phyloP scores from a whole-genome alignment of 2,113 vertebrate genomes.

The Cathartes aura region DNA sequence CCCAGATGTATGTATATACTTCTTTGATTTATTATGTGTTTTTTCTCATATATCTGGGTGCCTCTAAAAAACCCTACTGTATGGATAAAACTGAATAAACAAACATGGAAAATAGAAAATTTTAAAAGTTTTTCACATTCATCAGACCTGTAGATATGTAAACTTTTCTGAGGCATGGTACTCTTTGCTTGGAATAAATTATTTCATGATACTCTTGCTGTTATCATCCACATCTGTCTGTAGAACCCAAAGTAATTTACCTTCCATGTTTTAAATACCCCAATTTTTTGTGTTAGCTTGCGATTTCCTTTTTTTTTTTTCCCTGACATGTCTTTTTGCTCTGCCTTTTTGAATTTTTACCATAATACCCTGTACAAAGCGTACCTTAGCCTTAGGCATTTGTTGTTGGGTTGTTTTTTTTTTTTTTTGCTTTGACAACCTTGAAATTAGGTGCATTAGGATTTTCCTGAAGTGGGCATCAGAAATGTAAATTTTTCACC shows the following conservation, averaged over 20 bases:
- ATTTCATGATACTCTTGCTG: not conserved
- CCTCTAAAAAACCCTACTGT: not conserved
- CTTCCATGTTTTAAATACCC: not conserved
- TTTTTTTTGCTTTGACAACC: not conserved
- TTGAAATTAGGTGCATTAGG: not conserved
- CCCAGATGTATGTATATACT: not conserved
- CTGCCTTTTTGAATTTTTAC: not conserved
- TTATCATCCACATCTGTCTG: not conserved
- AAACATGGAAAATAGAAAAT: not conserved
- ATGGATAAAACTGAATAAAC: not conserved
- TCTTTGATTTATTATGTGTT: not conserved
- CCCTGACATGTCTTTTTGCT: not conserved
- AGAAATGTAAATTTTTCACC: not conserved
- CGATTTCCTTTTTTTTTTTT: not conserved
- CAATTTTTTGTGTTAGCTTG: not conserved
- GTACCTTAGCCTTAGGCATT: not conserved
- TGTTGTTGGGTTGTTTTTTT: not conserved
- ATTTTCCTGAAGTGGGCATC: not conserved
- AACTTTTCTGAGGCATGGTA: not conserved
- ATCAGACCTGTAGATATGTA: not conserved
- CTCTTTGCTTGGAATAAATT: not conserved
- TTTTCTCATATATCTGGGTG: not conserved
- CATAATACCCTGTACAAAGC: not conserved
- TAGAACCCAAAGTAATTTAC: not conserved
- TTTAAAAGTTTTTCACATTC: not conserved